Evolutionary conservation across 2,797 vertebrate species (phyloP).

Genomic region (Arremon brunneinucha): DNA sequence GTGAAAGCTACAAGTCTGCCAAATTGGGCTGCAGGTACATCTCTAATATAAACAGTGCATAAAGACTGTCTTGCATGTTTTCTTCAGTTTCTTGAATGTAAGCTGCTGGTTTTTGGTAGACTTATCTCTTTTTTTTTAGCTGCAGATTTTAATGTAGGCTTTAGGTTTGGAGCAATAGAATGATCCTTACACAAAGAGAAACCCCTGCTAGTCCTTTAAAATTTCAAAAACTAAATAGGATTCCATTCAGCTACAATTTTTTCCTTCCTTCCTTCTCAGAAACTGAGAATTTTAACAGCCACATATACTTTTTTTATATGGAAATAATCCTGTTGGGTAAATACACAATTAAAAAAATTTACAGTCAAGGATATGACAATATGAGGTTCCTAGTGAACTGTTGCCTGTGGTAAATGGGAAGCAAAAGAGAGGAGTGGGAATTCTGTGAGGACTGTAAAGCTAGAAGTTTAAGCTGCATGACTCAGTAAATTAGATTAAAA

Average conservation of each 20-base stretch:
- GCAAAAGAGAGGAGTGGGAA: neutral
- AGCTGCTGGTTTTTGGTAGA: neutral
- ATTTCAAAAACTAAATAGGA: neutral
- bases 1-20: neutral
- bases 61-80: neutral
- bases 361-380: neutral
- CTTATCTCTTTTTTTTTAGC: neutral
- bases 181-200: neutral
- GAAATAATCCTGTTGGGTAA: neutral
- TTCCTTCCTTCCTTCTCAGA: too few species aligned
- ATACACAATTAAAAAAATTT: neutral
- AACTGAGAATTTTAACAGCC: neutral
- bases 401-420: neutral
- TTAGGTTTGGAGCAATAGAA: neutral
- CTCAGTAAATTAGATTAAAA: neutral
- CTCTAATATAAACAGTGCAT: neutral
- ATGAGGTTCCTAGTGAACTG: neutral
- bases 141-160: neutral
- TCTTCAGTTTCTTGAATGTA: neutral
- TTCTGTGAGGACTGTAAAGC: neutral
- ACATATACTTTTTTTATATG: neutral
- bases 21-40: neutral
- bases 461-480: neutral
- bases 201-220: neutral
- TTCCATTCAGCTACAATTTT: neutral